phyloP scores from a whole-genome alignment of 2,888 invertebrate species.

The Melikaiella ostensackeni region DNA sequence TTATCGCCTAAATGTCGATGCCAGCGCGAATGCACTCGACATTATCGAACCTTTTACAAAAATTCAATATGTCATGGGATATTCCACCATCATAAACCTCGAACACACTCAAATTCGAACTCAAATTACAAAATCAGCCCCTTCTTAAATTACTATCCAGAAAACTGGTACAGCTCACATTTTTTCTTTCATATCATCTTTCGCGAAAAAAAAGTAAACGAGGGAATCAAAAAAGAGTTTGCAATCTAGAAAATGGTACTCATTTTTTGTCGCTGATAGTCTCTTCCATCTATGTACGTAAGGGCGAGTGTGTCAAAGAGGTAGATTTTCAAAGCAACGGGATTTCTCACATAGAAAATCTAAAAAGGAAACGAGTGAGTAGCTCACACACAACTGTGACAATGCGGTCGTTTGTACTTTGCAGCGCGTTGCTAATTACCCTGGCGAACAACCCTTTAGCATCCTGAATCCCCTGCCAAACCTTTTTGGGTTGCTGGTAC shows the following conservation, averaged over 20 bases:
- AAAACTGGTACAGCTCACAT: not conserved
- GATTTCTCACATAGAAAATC: constrained; percentile 63
- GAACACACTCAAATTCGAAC: not conserved
- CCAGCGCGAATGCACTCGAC: not conserved
- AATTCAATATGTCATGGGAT: not conserved
- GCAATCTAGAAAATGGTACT: constrained; percentile 57
- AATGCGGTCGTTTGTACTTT: constrained; percentile 65
- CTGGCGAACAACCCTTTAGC: constrained; percentile 52
- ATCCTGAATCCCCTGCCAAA: constrained; percentile 38
- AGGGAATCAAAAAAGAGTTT: constrained; percentile 54
- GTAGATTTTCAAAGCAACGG: constrained; percentile 58
- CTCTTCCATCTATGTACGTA: constrained; percentile 7
- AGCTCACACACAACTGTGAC: constrained; percentile 45
- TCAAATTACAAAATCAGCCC: not conserved
- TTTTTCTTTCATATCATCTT: not conserved
- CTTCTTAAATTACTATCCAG: not conserved
- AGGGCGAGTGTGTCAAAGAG: constrained; percentile 41
- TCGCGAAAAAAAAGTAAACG: constrained; percentile 21
- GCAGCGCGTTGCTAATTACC: constrained; percentile 68
- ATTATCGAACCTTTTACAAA: constrained; percentile 4
- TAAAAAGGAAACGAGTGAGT: constrained; percentile 47
- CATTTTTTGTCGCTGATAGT: constrained; percentile 49
- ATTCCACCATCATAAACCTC: not conserved
- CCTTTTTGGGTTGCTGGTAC: constrained; percentile 45
- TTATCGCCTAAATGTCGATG: constrained; percentile 21